Base-by-base conservation (phyloP, 2,888 invertebrate genomes). In the Hecatera dysodea region DNA sequence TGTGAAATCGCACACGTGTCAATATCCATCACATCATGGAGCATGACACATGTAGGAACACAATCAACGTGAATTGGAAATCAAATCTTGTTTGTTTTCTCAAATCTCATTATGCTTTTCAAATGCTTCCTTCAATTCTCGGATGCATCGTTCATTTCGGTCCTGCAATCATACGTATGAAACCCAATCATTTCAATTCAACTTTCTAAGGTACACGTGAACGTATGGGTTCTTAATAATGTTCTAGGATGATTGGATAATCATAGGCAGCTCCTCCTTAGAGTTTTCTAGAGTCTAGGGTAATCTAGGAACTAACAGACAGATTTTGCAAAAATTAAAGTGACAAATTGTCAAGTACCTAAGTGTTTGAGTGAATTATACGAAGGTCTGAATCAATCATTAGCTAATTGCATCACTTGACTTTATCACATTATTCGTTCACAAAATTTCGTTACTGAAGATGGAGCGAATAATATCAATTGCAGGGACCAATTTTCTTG, bases 11-110 rank as follows among this genome's bases (percentile, higher is more conserved):
- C 7, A 56, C 78, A 72, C 66, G 65, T 72, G 56, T 27, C 56
- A 15, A 6, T 46, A 50, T 11, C 48, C 44, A 48, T 39, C 33
- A 50, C 36, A 12, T 29, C 27, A 64, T 22, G 36, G 48, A 64
- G 33, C 46, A 27, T 19, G 59, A 24, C 48, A 71, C 48, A 33
- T 62, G 61, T 33, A 57, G 33, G 24, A 52, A 46, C 36, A 50
- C 73, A 73, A 65, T 68, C 79, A 69, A 57, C 6, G 33, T 33
- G 39, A 64, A 80, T 79, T 73, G 82, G 50, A 57, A 82, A 82
- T 82, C 48, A 46, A 65, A 67, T 67, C 8, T 55, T 65, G 60
- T 81, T 76, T 81, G 61, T 27, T 44, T 27, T n/a, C 56, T 17
- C 59, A 63, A 72, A 67, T 77, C 52, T 72, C 60, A 72, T 59